A percentile compares a stretch with the other conserved stretches of the same genome.
These are phyloP conservation scores for Margarornis squamiger DNA, from an alignment of 2,797 vertebrate species.

Conservation along the genomic window DNA sequence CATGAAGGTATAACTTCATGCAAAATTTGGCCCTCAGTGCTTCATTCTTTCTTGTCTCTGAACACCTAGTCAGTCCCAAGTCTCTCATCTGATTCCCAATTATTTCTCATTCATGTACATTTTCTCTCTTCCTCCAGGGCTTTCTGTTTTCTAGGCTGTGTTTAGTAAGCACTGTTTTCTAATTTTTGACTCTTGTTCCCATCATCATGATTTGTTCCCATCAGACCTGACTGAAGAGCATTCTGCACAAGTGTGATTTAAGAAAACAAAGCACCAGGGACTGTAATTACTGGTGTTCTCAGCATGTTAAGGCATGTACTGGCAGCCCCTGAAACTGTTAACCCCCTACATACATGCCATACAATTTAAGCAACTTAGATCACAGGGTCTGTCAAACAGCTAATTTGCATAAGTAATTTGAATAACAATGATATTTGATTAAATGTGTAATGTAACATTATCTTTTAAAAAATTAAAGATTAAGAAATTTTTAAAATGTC, in stretches of 20 bases:
- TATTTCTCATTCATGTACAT: constrained; percentile 15
- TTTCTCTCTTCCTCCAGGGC: background rate
- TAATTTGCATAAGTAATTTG: constrained; percentile 49
- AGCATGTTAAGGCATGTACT: background rate
- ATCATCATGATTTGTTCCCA: background rate
- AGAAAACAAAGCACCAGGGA: constrained; percentile 19
- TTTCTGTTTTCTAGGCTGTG: background rate
- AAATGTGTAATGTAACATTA: background rate
- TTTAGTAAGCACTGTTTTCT: constrained; percentile 7
- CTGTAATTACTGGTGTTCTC: constrained; percentile 32
- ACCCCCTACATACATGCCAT: background rate
- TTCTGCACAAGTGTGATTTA: background rate
- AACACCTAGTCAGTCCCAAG: background rate
- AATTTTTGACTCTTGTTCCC: constrained; percentile 6
- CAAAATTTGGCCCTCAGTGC: background rate
- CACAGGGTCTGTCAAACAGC: constrained; percentile 22
- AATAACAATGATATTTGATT: constrained; percentile 15
- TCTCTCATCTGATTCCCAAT: constrained; percentile 9
- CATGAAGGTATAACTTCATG: background rate
- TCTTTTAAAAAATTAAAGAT: background rate
- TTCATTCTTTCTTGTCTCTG: background rate
- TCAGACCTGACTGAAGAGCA: background rate
- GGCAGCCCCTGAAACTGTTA: constrained; percentile 22
- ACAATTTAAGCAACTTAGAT: constrained; percentile 37
- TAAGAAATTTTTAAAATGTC: constrained; percentile 13